Evolutionary conservation across 2,888 invertebrate species (phyloP), one percentile per base, ranked within the genome.

Genomic region (Deroplatys truncata): DNA sequence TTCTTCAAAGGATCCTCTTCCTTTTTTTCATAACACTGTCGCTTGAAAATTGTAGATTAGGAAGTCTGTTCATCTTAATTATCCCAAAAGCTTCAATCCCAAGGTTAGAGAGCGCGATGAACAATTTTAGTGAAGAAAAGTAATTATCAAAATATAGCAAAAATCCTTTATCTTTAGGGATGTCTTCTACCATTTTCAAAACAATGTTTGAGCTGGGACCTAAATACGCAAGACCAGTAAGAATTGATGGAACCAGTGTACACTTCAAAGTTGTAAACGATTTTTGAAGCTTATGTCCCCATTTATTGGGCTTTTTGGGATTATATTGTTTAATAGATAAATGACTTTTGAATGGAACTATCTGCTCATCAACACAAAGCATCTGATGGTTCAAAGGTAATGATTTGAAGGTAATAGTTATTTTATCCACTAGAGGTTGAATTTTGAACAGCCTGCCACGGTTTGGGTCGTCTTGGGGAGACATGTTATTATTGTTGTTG

Each of bases 231-330:
- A 85, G 31, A 29, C n/a, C 85, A n/a, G 31, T 7, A 29, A 35
- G 31, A 15, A 29, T 31, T 29, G 43, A 85, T 31, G 31, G 31
- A n/a, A n/a, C 92, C 92, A 90, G 91, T 91, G 86, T 93, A 92
- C 28, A 92, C 91, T 91, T 93, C 92, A 91, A 91, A 92, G 28
- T 92, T 91, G 90, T 93, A 92, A 9, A 91, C 91, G 91, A 90
- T 92, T 82, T 92, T 92, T 88, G 92, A 5, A 92, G 72, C 90
- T 92, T 92, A 87, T 91, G 92, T 15, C 92, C 92, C 92, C 92
- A 93, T 91, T 93, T 93, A 89, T 93, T 92, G 84, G 92, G 93
- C 93, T 93, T 93, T 92, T 93, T 93, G 29, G 93, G 92, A 90
- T 92, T 91, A 91, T 93, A 93, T 89, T 92, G 92, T 88, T 92